Conservation (phyloP, 2,888 invertebrate genomes). For the Diadegma fenestrale region DNA sequence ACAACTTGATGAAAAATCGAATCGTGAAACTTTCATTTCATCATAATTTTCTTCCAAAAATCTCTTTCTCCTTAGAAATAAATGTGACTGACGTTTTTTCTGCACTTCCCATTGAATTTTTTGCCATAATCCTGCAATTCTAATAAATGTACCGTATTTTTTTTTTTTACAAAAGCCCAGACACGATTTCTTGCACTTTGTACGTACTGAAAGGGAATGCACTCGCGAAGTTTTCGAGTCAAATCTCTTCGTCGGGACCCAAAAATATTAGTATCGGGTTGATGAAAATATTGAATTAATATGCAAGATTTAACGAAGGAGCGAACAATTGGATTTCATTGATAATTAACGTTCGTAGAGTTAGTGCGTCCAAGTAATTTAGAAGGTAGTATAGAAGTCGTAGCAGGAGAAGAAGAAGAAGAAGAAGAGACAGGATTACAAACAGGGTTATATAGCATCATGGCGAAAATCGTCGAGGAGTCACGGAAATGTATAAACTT, state of each 20-base stretch:
- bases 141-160: too few relatives aligned
- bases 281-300: neutral
- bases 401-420: slow-evolving; percentile 17
- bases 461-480: slow-evolving; percentile 59
- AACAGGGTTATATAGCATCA: slow-evolving; percentile 41
- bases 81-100: neutral
- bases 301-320: neutral
- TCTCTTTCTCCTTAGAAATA: too few relatives aligned
- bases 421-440: slow-evolving; percentile 40
- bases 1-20: neutral
- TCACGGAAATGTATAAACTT: slow-evolving; percentile 68
- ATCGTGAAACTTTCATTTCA: neutral
- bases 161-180: too few relatives aligned
- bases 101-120: neutral
- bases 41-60: neutral
- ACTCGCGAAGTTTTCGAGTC: too few relatives aligned
- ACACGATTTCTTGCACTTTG: too few relatives aligned
- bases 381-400: slow-evolving; percentile 8
- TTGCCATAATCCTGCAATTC: neutral
- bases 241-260: neutral
- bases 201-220: too few relatives aligned
- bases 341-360: slow-evolving; percentile 8
- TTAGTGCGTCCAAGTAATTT: slow-evolving; percentile 24
- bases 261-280: neutral
- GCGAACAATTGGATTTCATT: neutral